Base-by-base conservation (phyloP, 1,140 invertebrate genomes). In the Psilanteris sp. region DNA sequence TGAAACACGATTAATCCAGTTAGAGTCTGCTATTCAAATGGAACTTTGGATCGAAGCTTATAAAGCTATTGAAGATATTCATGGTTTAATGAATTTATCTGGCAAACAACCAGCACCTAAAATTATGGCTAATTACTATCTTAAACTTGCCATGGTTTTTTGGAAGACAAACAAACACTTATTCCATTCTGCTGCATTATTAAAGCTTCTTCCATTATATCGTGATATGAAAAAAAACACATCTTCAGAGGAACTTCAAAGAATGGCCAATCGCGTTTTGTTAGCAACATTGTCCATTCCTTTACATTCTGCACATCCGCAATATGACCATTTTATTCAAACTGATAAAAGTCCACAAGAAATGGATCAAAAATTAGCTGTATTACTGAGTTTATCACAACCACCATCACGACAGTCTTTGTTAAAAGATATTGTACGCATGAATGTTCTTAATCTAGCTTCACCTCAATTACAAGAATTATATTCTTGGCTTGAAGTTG, bases 11-110 rank as follows among this genome's bases (percentile, higher is more conserved):
- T 90, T 99, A 13, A 94, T 94, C 67, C 96, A 98, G 83, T 88
- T 99, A 8, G 97, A 99, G 79, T 96, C 93, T 59, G 97, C 97
- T 2, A 98, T 99, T 79, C 96, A 98, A 83, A 99, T 99, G 97
- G 98, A 99, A 85, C 88, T 99, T 10, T 99, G 98, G 98, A 89
- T 93, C 89, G 97, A 99, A 92, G 97, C 97, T 0, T 99, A 98
- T 83, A 98, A 98, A 90, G 97, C 97, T 0, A 97, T 98, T 68
- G 97, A 99, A 83, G 97, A 99, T 85, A 98, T 99, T 71, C 96
- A 98, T 83, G 95, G 96, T 41, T 88, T 99, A 29, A 99, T 99
- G 96, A 96, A 94, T 77, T 91, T 98, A 79, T 97, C 97, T 0
- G 98, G 98, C 85, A 99, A 98, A 87, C 93, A 93, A 1, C 96